phyloP scores from a whole-genome alignment of 2,113 vertebrate species.

The Bagarius yarrelli region DNA sequence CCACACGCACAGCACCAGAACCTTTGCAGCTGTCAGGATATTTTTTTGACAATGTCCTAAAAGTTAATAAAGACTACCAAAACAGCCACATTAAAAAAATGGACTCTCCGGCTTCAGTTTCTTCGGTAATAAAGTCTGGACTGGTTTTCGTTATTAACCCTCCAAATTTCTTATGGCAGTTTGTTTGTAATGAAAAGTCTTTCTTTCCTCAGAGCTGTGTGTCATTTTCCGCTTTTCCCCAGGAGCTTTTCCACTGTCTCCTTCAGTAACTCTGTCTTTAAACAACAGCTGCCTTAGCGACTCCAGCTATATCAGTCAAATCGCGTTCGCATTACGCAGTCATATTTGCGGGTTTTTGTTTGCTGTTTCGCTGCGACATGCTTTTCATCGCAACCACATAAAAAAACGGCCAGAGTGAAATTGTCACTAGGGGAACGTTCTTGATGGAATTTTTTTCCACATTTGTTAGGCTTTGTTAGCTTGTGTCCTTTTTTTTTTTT shows the following conservation, averaged over 20 bases:
- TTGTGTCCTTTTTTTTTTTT: neutral
- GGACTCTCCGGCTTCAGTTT: neutral
- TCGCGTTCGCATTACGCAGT: slow-evolving; percentile 39
- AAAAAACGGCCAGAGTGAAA: slow-evolving; percentile 20
- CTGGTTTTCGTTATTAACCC: slow-evolving; percentile 20
- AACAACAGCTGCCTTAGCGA: slow-evolving; percentile 53
- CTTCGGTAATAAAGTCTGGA: slow-evolving; percentile 1
- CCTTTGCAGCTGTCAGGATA: neutral
- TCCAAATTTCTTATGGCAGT: slow-evolving; percentile 19
- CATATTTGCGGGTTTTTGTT: slow-evolving; percentile 41
- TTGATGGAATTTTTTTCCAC: neutral
- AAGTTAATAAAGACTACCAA: neutral
- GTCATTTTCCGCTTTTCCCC: slow-evolving; percentile 17
- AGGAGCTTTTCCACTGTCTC: slow-evolving; percentile 33
- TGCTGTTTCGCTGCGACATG: slow-evolving; percentile 45
- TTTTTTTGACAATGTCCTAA: neutral
- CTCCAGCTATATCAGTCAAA: slow-evolving; percentile 46
- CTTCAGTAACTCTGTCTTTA: slow-evolving; percentile 31
- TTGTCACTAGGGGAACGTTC: slow-evolving; percentile 16
- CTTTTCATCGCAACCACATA: slow-evolving; percentile 41
- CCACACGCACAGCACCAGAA: neutral
- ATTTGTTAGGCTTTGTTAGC: neutral
- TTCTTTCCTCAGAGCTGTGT: slow-evolving; percentile 18
- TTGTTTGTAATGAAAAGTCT: slow-evolving; percentile 32
- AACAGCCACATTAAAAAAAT: neutral